Evolutionary conservation across 2,888 invertebrate species (phyloP).

Genomic region (Zonitis immaculata): DNA sequence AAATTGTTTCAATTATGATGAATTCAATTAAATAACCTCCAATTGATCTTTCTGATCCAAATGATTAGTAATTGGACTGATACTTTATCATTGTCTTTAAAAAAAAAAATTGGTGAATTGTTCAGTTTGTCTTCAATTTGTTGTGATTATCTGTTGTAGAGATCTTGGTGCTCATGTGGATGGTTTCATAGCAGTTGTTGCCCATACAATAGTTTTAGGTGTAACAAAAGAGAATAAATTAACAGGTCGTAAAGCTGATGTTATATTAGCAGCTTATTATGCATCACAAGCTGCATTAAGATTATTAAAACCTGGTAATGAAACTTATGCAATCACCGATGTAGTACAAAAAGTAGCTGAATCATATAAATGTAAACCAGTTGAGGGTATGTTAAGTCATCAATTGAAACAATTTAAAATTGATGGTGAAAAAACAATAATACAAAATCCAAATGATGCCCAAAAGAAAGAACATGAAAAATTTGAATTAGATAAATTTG

Average conservation of each 20-base stretch:
- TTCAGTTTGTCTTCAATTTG: too few species aligned
- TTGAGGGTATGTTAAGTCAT: slow-evolving; percentile 92
- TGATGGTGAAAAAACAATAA: slow-evolving; percentile 96
- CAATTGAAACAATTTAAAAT: slow-evolving; percentile 94
- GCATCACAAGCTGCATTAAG: slow-evolving; percentile 94
- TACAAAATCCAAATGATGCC: slow-evolving; percentile 95
- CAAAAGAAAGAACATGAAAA: slow-evolving; percentile 98
- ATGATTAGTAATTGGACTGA: slow-evolving; percentile 10
- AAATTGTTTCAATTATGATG: too few species aligned
- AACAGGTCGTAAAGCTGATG: slow-evolving; percentile 85
- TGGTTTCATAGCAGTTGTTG: slow-evolving; percentile 97
- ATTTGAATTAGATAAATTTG: slow-evolving; percentile 89
- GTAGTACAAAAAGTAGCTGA: slow-evolving; percentile 90
- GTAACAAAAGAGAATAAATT: slow-evolving; percentile 68
- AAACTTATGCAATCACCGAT: slow-evolving; percentile 87
- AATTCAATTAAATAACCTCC: slow-evolving; percentile 24
- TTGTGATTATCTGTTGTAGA: slow-evolving; percentile 51
- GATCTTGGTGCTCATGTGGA: slow-evolving; percentile 98
- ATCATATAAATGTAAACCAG: slow-evolving; percentile 92
- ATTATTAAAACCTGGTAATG: slow-evolving; percentile 85
- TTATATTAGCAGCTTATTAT: slow-evolving; percentile 88
- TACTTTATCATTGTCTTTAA: too few species aligned
- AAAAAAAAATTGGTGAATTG: too few species aligned
- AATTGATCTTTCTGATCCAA: slow-evolving; percentile 37
- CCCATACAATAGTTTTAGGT: slow-evolving; percentile 91